These are phyloP conservation scores for Scortum barcoo DNA, from an alignment of 2,113 vertebrate genomes.

Conservation along the genomic window DNA sequence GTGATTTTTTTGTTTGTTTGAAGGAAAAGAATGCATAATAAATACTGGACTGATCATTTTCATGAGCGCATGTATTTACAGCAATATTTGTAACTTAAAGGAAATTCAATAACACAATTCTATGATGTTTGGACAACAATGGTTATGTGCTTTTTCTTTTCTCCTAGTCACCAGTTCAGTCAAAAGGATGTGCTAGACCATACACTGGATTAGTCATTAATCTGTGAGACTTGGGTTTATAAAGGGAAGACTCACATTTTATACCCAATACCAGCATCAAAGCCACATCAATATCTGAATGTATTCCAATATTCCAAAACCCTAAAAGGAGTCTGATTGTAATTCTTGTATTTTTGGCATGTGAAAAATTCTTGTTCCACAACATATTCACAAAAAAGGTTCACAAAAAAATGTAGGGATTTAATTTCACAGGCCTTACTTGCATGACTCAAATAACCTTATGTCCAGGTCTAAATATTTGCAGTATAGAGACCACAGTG, in stretches of 20 bases:
- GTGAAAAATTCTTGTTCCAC: no score
- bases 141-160: background rate
- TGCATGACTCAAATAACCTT: no score
- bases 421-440: no score
- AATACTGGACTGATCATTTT: background rate
- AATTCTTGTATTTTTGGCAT: no score
- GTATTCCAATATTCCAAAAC: no score
- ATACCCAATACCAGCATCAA: no score
- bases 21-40: background rate
- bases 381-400: no score
- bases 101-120: background rate
- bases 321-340: no score
- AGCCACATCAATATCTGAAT: no score
- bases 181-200: background rate
- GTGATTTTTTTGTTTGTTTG: constrained; percentile 5
- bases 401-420: no score
- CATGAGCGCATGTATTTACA: background rate
- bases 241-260: background rate
- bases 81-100: background rate
- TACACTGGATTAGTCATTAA: background rate
- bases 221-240: background rate
- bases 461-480: no score
- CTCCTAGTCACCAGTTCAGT: background rate
- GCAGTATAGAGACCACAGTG: no score
- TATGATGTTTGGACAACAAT: background rate